Evolutionary conservation across 2,113 vertebrate species (phyloP).

Genomic region (Anguilla japonica): DNA sequence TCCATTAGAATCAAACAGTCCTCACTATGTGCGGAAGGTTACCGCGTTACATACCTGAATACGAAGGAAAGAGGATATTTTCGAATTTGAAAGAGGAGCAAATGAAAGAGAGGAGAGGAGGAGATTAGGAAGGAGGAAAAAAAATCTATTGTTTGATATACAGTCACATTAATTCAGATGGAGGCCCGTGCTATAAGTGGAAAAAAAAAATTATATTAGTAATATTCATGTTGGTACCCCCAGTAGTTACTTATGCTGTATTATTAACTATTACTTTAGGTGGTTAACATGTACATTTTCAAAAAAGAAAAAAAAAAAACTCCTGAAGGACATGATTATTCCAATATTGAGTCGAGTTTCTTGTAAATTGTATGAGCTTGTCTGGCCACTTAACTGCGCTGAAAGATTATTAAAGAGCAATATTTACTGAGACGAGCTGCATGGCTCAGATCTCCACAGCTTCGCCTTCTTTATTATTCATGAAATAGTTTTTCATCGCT

Average conservation of each 20-base stretch:
- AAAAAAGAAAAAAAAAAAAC: background rate
- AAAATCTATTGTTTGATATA: background rate
- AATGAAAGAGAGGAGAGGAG: too few relatives aligned
- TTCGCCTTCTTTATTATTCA: background rate
- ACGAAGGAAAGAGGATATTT: background rate
- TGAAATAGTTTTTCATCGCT: background rate
- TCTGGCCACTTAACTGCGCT: background rate
- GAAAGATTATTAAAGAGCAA: background rate
- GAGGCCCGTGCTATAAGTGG: background rate
- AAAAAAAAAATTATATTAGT: background rate
- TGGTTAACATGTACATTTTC: background rate
- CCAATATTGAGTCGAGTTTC: background rate
- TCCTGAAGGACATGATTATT: conserved; percentile 2
- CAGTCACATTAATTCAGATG: background rate
- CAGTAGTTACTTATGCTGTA: background rate
- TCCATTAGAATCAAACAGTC: background rate
- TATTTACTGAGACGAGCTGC: background rate
- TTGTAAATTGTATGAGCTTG: background rate
- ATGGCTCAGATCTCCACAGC: background rate
- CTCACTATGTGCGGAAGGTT: background rate
- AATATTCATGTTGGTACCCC: background rate
- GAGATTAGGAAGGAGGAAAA: too few relatives aligned
- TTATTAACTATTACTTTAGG: background rate
- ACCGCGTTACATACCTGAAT: background rate
- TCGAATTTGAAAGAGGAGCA: background rate